Base-by-base conservation (phyloP, 2,797 vertebrate species). In the Spea hammondii region DNA sequence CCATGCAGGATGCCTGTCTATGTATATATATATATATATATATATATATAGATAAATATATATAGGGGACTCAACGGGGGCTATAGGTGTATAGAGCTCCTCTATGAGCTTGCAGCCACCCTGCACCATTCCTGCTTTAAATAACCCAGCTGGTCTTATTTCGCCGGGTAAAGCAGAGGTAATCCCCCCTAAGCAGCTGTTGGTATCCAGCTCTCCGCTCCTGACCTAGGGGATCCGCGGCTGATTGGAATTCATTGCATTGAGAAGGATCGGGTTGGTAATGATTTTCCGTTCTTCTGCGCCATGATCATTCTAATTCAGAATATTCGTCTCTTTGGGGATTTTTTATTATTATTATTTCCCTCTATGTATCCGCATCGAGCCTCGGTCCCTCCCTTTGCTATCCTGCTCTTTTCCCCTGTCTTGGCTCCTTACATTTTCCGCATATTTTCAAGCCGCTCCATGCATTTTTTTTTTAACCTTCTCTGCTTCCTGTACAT, bases 101-200 rank as follows among this genome's bases (percentile, higher is more conserved):
- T 53, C 51, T 7, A 1, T 11, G 10, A 7, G 32, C 47, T 49
- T 49, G 46, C 53, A 11, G 51, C 11, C 53, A 53, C 51, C 51
- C 6, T 76, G 46, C 44, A 12, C 45, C 44, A 45, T 67, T 14
- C 45, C 49, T 3, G 45, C 4, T 49, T 60, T 48, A 11, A 45
- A 8, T 13, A 71, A 13, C 48, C 55, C 68, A 67, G 62, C 69
- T 79, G 77, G 62, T 48, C 49, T 13, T 46, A 72, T 79, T 49
- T 78, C 53, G 13, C 50, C 66, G 78, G 72, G 72, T 69, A 79
- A 69, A 71, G 47, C 71, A 74, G 71, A 57, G 66, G 62, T 74
- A 79, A 79, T 80, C 72, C 65, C 65, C 57, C 17, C 65, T 62
- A 11, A 51, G 59, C 78, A 74, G 78, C 66, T 79, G 77, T 74